These are phyloP conservation scores for Silvanus unidentatus DNA, from an alignment of 2,888 invertebrate species.

Conservation along the genomic window DNA sequence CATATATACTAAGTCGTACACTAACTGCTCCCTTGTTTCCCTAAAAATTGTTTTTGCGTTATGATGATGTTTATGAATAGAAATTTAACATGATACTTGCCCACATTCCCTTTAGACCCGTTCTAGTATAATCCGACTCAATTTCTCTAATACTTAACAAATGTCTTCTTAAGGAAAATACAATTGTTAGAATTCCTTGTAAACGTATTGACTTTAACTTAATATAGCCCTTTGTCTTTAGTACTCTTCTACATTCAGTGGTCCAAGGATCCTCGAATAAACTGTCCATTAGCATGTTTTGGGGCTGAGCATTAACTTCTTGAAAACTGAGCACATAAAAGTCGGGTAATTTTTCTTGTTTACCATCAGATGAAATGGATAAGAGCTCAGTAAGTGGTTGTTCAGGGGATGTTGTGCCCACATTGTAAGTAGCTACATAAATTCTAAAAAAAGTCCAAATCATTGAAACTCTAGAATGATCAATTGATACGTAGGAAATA, in stretches of 20 bases:
- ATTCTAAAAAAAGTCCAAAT: too few species aligned
- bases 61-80: constrained; percentile 4
- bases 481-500: too few species aligned
- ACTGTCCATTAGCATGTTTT: constrained; percentile 74
- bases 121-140: constrained; percentile 81
- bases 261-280: constrained; percentile 86
- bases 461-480: too few species aligned
- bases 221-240: constrained; percentile 66
- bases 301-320: constrained; percentile 85
- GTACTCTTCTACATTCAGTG: constrained; percentile 61
- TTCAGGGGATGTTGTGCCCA: constrained; percentile 74
- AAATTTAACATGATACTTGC: constrained; percentile 55
- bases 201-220: constrained; percentile 74
- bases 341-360: constrained; percentile 67
- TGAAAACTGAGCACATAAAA: constrained; percentile 81
- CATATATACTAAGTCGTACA: constrained; percentile 79
- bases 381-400: constrained; percentile 64
- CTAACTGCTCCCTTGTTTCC: constrained; percentile 95
- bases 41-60: constrained; percentile 51
- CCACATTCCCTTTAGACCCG: constrained; percentile 90
- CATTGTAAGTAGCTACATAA: constrained; percentile 87
- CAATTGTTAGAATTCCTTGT: constrained; percentile 74
- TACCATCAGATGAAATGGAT: constrained; percentile 43
- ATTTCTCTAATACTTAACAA: constrained; percentile 76
- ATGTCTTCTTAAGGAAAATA: constrained; percentile 75